Conservation (phyloP, 2,888 invertebrate genomes). For the Eustalomyia histrio region DNA sequence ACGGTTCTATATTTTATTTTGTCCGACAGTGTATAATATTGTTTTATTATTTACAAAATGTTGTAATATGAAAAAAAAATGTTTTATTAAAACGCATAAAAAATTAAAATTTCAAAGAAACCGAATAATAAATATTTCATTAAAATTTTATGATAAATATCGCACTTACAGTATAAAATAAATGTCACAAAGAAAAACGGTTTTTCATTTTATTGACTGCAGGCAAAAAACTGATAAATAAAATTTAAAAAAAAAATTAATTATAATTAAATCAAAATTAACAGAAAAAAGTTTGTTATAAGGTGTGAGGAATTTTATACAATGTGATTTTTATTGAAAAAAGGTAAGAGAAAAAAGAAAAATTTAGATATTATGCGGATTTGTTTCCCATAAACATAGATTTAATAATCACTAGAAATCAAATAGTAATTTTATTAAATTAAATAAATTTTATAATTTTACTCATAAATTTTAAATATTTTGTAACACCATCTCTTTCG, state of each 20-base stretch:
- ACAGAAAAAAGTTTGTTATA: not conserved
- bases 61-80: slow-evolving; percentile 6
- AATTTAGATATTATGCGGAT: too few relatives aligned
- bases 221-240: not conserved
- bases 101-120: not conserved
- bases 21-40: too few relatives aligned
- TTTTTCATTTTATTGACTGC: not conserved
- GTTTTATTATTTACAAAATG: slow-evolving; percentile 13
- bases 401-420: too few relatives aligned
- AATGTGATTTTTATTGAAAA: too few relatives aligned
- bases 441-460: too few relatives aligned
- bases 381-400: too few relatives aligned
- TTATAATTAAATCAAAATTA: slow-evolving; percentile 7
- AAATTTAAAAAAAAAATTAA: not conserved
- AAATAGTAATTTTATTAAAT: too few relatives aligned
- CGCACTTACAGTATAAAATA: not conserved
- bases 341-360: too few relatives aligned
- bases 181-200: not conserved
- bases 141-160: slow-evolving; percentile 39
- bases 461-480: too few relatives aligned
- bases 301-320: too few relatives aligned
- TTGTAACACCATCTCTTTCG: too few relatives aligned
- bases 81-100: not conserved
- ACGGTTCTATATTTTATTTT: too few relatives aligned
- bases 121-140: slow-evolving; percentile 36